phyloP scores from a whole-genome alignment of 2,113 vertebrate genomes.

The Phylloscopus trochiloides region DNA sequence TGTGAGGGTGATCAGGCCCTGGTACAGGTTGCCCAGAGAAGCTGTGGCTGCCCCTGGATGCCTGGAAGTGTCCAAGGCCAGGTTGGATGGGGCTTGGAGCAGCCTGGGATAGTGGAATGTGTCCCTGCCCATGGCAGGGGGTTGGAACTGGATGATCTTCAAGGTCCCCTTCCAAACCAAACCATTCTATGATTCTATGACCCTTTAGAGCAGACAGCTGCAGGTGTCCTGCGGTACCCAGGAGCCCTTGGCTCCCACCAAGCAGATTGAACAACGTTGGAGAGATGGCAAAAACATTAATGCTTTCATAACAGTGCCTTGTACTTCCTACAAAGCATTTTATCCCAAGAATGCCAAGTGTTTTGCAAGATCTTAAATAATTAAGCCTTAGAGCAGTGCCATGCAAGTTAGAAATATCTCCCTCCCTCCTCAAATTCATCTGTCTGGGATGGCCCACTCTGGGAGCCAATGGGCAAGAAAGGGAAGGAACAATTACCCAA shows the following conservation, averaged over 20 bases:
- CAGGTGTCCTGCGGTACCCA: neutral
- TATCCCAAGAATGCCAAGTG: neutral
- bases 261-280: neutral
- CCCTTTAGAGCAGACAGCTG: neutral
- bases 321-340: neutral
- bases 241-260: neutral
- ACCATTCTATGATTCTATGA: neutral
- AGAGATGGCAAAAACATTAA: neutral
- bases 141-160: neutral
- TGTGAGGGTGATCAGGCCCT: neutral
- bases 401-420: neutral
- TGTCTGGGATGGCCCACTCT: neutral
- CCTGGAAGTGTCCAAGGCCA: neutral
- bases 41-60: neutral
- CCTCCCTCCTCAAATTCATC: neutral
- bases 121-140: neutral
- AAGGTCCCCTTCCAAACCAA: neutral
- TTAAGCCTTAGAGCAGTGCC: neutral
- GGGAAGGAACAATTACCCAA: neutral
- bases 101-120: fast-evolving
- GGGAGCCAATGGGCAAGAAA: neutral
- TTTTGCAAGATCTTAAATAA: neutral
- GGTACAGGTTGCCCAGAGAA: neutral
- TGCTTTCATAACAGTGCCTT: neutral
- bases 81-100: fast-evolving